Evolutionary conservation across 2,888 invertebrate genomes (phyloP).

Genomic region (Macrophya alboannulata): DNA sequence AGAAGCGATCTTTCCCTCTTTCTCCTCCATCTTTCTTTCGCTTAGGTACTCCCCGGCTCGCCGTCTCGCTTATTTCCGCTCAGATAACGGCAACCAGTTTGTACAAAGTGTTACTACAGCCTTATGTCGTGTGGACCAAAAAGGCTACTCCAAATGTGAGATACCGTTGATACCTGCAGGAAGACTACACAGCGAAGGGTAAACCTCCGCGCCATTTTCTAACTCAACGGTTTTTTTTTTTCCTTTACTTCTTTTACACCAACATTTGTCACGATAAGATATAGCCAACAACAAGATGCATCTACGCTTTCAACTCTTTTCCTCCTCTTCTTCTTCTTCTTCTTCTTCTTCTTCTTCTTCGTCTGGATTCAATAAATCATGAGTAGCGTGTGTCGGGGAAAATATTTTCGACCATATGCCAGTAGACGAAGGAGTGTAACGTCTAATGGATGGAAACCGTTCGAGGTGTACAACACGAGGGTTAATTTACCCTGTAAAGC

Average conservation of each 20-base stretch:
- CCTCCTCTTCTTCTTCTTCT: not conserved
- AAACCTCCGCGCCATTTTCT: not conserved
- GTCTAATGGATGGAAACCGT: not conserved
- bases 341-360: not conserved
- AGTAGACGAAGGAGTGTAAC: not conserved
- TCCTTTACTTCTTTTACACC: not conserved
- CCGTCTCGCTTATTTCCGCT: conserved; percentile 56
- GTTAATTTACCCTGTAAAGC: not conserved
- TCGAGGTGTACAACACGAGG: not conserved
- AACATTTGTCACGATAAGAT: conserved; percentile 16
- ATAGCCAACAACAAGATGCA: not conserved
- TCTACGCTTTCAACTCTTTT: conserved; percentile 13
- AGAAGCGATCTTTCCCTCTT: conserved; percentile 55
- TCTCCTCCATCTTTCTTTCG: not conserved
- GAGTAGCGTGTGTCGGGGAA: conserved; percentile 37
- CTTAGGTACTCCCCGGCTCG: conserved; percentile 27
- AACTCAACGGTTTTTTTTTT: not conserved
- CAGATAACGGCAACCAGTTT: conserved; percentile 71
- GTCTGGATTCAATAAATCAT: not conserved
- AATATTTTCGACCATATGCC: not conserved
- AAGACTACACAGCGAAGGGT: not conserved
- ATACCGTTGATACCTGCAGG: conserved; percentile 18
- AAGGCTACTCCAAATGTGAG: conserved; percentile 40
- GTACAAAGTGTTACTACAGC: conserved; percentile 66
- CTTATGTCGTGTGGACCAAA: conserved; percentile 57